Percentiles rank a stretch among this genome's conserved stretches.
Conservation (phyloP, 2,797 vertebrate species). For the Sphaeramia orbicularis region DNA sequence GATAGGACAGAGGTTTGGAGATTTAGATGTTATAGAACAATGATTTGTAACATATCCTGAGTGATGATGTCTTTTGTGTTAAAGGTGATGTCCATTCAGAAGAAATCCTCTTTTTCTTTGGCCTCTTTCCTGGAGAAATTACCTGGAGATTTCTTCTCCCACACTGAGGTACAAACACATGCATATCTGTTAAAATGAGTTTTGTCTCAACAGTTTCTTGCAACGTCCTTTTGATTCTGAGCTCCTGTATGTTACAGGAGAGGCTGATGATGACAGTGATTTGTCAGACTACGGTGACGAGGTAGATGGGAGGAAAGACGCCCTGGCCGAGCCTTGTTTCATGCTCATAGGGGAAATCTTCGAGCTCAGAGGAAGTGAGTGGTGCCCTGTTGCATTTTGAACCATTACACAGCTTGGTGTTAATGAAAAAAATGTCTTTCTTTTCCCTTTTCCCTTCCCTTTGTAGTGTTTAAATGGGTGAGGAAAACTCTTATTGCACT, state of each 20-base stretch:
- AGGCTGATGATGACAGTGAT: conserved; percentile 95
- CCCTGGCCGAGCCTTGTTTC: conserved; percentile 97
- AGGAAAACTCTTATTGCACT: conserved; percentile 99
- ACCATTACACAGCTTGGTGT: too few relatives aligned
- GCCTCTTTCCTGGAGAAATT: conserved; percentile 96
- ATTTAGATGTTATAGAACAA: too few relatives aligned
- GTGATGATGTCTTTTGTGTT: conserved; percentile 42
- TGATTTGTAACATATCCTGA: not conserved
- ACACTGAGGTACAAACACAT: conserved; percentile 89
- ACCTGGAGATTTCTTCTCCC: conserved; percentile 97
- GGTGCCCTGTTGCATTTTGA: conserved; percentile 28
- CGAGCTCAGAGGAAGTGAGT: conserved; percentile 98
- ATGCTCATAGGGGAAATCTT: conserved; percentile 99
- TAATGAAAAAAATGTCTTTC: too few relatives aligned
- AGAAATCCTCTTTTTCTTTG: conserved; percentile 94
- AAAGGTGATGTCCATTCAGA: conserved; percentile 95
- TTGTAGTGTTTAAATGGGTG: conserved; percentile 99
- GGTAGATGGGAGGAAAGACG: conserved; percentile 90
- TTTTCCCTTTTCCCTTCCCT: conserved; percentile 18
- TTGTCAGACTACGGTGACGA: conserved; percentile 95
- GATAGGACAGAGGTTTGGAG: too few relatives aligned
- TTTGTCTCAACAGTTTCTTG: not conserved
- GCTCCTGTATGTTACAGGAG: conserved; percentile 82
- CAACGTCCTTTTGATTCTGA: not conserved
- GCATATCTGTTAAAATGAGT: not conserved